Evolutionary conservation across 2,797 vertebrate genomes (phyloP), one percentile per base, ranked within the genome.

Genomic region (Delichon dasypus): DNA sequence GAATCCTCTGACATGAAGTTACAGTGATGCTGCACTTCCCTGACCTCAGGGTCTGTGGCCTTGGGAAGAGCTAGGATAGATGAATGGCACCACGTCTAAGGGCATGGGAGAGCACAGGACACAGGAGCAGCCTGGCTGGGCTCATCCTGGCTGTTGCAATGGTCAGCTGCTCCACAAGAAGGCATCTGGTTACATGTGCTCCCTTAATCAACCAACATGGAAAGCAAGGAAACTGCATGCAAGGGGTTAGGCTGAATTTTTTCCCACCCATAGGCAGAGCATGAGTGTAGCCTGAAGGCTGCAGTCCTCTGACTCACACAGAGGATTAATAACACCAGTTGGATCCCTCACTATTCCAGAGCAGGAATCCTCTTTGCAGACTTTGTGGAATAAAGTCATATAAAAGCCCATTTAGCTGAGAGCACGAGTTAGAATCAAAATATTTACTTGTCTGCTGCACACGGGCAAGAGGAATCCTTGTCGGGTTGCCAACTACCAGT

Each of bases 391-490:
- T 76, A 89, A 92, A 76, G 65, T 45, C 32, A 71, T 2, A 4
- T 61, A 71, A 85, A 94, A 95, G 76, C 47, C 22, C 30, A 11
- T 83, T 85, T 80, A 95, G n/a, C 81, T 61, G 84, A 82, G 50
- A 92, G 73, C 48, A 76, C 42, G 76, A 86, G 53, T 48, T 45
- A 64, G 34, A 82, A 91, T 75, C 60, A 94, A 92, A 95, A 92
- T 89, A 92, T 92, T 92, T 93, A 92, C 67, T 25, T 7, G 15
- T 58, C 66, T 94, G 81, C 85, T 84, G 66, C 55, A 81, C 79
- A 72, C 78, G 44, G 34, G 62, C 79, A 91, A 16, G 18, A 88
- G 77, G 66, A 89, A 83, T 78, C 88, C 44, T 74, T 64, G 53
- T 65, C 82, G 55, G 51, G 50, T 77, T 94, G 93, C 79, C 92